Evolutionary conservation across 2,888 invertebrate species (phyloP).

Genomic region (Pomacea canaliculata): DNA sequence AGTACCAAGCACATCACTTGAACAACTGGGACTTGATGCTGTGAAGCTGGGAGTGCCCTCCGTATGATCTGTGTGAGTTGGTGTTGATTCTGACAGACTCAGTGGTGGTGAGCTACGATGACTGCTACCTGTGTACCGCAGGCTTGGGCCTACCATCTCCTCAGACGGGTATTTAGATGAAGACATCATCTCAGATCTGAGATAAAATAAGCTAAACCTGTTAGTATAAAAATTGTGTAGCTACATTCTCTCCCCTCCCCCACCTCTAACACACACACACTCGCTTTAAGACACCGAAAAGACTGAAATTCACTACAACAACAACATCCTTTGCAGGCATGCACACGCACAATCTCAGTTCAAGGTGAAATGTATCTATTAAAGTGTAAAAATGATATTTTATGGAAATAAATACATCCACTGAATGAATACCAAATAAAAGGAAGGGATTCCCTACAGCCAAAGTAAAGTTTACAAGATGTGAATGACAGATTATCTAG

Average conservation of each 20-base stretch:
- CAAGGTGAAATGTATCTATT: no score
- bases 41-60: conserved; percentile 95
- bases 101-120: conserved; percentile 63
- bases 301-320: no score
- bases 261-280: not conserved
- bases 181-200: conserved; percentile 40
- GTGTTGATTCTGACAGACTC: conserved; percentile 76
- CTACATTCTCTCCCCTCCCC: no score
- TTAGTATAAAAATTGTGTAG: no score
- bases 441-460: no score
- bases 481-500: no score
- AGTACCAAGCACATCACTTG: conserved; percentile 63
- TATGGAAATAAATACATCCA: no score
- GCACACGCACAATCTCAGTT: no score
- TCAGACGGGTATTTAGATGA: conserved; percentile 36
- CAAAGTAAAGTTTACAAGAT: no score
- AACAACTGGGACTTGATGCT: conserved; percentile 85
- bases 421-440: no score
- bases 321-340: no score
- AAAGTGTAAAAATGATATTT: no score
- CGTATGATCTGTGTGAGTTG: conserved; percentile 91
- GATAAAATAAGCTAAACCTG: not conserved
- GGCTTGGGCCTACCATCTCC: conserved; percentile 28
- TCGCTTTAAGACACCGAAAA: not conserved
- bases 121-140: conserved; percentile 7